These are phyloP conservation scores for Zaprionus lachaisei DNA, from an alignment of 1,140 invertebrate genomes.

Conservation along the genomic window DNA sequence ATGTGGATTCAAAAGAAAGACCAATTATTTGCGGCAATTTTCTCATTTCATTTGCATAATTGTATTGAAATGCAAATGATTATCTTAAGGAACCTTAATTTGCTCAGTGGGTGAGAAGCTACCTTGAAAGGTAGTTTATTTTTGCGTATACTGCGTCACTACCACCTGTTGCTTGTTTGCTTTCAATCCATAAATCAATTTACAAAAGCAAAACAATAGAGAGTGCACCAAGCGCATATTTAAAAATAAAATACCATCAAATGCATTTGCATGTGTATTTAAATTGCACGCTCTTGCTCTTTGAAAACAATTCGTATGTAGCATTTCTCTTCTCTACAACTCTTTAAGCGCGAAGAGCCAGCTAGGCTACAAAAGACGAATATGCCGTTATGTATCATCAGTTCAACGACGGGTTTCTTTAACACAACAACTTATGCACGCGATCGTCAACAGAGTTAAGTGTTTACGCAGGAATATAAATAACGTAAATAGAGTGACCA, in stretches of 20 bases:
- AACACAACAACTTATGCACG: constrained; percentile 37
- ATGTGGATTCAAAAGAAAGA: constrained; percentile 16
- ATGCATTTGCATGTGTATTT: constrained; percentile 43
- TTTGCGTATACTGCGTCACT: constrained; percentile 21
- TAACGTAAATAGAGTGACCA: neutral
- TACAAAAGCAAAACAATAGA: constrained; percentile 41
- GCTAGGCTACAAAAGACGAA: constrained; percentile 63
- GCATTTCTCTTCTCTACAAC: constrained; percentile 30
- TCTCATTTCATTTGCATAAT: constrained; percentile 48
- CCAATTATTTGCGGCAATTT: constrained; percentile 15
- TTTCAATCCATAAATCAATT: constrained; percentile 76
- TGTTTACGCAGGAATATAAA: neutral
- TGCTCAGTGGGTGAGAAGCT: constrained; percentile 17
- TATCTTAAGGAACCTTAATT: constrained; percentile 44
- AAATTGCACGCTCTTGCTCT: constrained; percentile 37
- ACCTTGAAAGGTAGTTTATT: constrained; percentile 25
- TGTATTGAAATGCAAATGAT: constrained; percentile 60
- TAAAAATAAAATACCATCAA: constrained; percentile 66
- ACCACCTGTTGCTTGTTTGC: constrained; percentile 62
- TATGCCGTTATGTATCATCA: constrained; percentile 56
- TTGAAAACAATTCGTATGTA: constrained; percentile 1
- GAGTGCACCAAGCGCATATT: constrained; percentile 49
- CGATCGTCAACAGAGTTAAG: constrained; percentile 47
- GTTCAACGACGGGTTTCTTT: constrained; percentile 65
- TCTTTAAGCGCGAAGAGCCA: constrained; percentile 43